Evolutionary conservation across 2,797 vertebrate genomes (phyloP), one percentile per base, ranked within the genome.

Genomic region (Cuculus canorus): DNA sequence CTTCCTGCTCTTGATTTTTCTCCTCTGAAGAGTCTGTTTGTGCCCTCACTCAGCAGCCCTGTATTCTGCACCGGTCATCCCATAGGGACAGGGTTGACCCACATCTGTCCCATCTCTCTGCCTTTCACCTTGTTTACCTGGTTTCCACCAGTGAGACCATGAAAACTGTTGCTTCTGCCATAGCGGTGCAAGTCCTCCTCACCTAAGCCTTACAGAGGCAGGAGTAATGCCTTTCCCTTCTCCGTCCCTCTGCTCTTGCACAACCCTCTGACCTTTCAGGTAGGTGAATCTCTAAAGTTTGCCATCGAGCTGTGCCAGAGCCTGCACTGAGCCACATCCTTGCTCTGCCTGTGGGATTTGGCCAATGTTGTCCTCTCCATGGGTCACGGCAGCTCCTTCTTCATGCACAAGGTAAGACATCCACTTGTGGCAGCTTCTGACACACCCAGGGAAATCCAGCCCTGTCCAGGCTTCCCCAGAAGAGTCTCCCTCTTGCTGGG

Each of bases 301-400:
- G 35, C 15, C 39, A 28, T 9, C 23, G 15, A 0, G 0, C 60
- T 41, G 22, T 45, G 35, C 32, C 3, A 2, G 61, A 60, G 10
- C 24, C 30, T 56, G 30, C 8, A 9, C 2, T 0, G 1, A 53
- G 39, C 22, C 65, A 12, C 22, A 17, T 27, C 37, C 33, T 63
- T 75, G 24, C 60, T 27, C 39, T 16, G 15, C n/a, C 47, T 27
- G 7, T 17, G 24, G 32, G 56, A 81, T 78, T 13, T 54, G 45
- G 15, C 33, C 57, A n/a, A 10, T 4, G 5, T 18, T 33, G 37
- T 33, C 54, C n/a, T 45, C 77, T 81, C 66, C 37, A 30, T 2
- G 57, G 57, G 35, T 24, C 76, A 70, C 1, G 2, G 71, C 37
- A 85, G 54, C 41, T 75, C 28, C n/a, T 71, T 52, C 78, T 85